Conservation (phyloP, 37 sponge, comb jelly and placozoan species). For the Hormiphora californensis region DNA sequence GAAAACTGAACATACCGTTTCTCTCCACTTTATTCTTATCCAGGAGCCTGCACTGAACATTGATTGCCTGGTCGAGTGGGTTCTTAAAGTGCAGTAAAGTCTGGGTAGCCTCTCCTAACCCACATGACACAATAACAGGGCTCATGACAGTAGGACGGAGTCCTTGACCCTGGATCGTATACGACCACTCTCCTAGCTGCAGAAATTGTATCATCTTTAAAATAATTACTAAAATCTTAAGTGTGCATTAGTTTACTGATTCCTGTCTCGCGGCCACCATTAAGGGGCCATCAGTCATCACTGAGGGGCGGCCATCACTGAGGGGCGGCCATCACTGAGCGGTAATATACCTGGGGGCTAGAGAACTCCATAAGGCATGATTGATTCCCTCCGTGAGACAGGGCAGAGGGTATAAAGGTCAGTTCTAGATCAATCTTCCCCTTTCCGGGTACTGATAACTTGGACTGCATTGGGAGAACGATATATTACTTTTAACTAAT, state of each 20-base stretch:
- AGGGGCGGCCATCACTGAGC: too few relatives aligned
- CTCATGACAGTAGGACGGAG: background rate
- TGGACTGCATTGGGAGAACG: too few relatives aligned
- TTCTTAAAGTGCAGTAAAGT: slow-evolving; percentile 67
- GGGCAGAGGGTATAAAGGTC: slow-evolving; percentile 22
- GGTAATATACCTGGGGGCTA: slow-evolving; percentile 42
- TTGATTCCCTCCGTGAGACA: background rate
- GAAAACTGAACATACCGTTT: background rate
- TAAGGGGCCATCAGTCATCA: too few relatives aligned
- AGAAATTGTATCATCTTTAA: background rate
- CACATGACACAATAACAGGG: slow-evolving; percentile 5
- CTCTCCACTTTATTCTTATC: background rate
- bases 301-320: too few relatives aligned
- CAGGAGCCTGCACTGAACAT: background rate
- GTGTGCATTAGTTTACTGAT: too few relatives aligned
- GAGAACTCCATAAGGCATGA: slow-evolving; percentile 34
- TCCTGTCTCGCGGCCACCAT: too few relatives aligned
- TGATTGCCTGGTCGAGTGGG: slow-evolving; percentile 62
- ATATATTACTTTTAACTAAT: too few relatives aligned
- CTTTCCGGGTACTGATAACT: slow-evolving; percentile 13
- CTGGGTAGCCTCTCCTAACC: slow-evolving; percentile 26
- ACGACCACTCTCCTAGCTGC: slow-evolving; percentile 36
- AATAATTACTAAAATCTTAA: too few relatives aligned
- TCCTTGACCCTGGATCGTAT: slow-evolving; percentile 17
- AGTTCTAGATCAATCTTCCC: slow-evolving; percentile 1